Evolutionary conservation across 2,888 invertebrate genomes (phyloP), one percentile per base, ranked within the genome.

Genomic region (Chymomyza procnemis): DNA sequence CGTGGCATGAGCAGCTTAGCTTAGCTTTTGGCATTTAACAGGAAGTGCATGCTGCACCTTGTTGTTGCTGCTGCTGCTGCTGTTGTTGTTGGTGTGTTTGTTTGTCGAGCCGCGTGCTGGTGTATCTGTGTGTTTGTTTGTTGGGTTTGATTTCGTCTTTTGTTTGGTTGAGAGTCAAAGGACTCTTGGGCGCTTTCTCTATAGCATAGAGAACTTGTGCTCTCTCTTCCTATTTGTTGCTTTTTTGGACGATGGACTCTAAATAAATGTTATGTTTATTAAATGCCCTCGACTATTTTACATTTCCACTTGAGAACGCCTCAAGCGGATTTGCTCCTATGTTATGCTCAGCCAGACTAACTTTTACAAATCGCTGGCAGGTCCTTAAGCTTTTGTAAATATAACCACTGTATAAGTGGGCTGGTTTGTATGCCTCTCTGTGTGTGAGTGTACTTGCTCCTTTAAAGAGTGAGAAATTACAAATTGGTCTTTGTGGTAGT

Each of bases 201-300:
- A 63, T 67, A 50, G 59, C 63, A 60, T 61, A 60, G 74, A 60
- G 74, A 50, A 18, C n/a, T n/a, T 16, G 14, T 47, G 47, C 3
- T 3, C 47, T 47, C 19, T 50, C 50, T 8, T 18, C 19, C 50
- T 50, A 19, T 50, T 50, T 50, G 50, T 50, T 50, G 16, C 19
- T 50, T 8, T n/a, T 50, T 16, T 50, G 50, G 34, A 41, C 21
- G 54, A 54, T 21, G 18, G 54, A 54, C 54, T 63, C 64, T 64
- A 70, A 67, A 72, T 68, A 75, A 83, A 80, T 80, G 68, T 82
- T 80, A 70, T 82, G 75, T 75, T 85, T 85, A 80, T 82, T 80
- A 78, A 81, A 81, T 82, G 70, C 71, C 73, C 70, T 64, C 69
- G 59, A 66, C 69, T 57, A 68, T 66, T 71, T 59, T 71, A 63